phyloP scores from a whole-genome alignment of 2,797 vertebrate species.

The Myiotriccus ornatus region DNA sequence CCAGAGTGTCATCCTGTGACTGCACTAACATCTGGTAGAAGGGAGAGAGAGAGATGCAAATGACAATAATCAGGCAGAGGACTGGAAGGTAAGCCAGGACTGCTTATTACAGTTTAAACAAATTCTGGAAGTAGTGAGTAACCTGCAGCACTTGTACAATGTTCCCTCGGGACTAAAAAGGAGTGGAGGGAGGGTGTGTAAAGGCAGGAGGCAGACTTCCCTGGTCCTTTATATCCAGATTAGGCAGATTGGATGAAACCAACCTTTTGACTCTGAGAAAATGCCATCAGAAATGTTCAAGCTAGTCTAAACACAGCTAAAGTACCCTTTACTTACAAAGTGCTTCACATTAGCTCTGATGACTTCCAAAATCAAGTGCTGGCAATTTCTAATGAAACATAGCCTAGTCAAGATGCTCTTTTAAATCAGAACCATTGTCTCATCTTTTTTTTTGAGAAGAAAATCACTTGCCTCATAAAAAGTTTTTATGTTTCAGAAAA shows the following conservation, averaged over 20 bases:
- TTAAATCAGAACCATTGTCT: not conserved
- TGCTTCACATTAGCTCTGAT: not conserved
- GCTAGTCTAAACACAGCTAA: not conserved
- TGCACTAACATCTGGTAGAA: not conserved
- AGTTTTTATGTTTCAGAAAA: slow-evolving; percentile 30
- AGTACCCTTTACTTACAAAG: not conserved
- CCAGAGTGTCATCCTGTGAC: not conserved
- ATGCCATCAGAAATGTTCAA: not conserved
- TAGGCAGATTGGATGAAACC: not conserved
- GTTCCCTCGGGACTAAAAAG: not conserved
- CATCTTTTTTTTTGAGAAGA: not conserved
- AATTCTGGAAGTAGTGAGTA: not conserved
- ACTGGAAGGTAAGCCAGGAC: slow-evolving; percentile 20
- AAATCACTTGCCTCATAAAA: not conserved
- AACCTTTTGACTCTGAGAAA: not conserved
- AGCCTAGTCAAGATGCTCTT: not conserved
- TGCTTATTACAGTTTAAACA: not conserved
- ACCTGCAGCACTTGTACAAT: not conserved
- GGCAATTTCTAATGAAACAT: not conserved
- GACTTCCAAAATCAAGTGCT: not conserved
- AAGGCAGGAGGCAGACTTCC: not conserved
- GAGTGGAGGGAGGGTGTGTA: not conserved
- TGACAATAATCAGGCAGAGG: not conserved
- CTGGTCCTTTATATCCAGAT: not conserved
- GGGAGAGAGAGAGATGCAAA: not conserved